Evolutionary conservation across 2,113 vertebrate genomes (phyloP).

Genomic region (Pagrus major): DNA sequence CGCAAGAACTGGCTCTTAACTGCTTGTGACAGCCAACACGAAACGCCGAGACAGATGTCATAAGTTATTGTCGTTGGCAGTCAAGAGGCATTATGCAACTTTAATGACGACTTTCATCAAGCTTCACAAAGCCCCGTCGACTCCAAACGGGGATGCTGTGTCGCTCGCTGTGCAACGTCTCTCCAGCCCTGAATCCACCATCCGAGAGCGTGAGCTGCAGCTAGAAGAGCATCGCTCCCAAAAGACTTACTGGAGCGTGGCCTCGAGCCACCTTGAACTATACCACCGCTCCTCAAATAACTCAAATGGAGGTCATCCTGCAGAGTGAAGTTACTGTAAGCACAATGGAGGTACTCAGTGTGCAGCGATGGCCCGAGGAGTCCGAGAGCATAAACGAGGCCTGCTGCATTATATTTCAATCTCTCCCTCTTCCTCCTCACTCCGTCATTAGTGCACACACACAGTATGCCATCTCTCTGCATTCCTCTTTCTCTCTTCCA

Average conservation of each 20-base stretch:
- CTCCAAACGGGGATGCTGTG: slow-evolving; percentile 25
- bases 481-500: background rate
- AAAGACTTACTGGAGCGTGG: slow-evolving; percentile 61
- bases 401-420: slow-evolving; percentile 34
- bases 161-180: slow-evolving; percentile 12
- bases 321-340: slow-evolving; percentile 55
- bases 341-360: slow-evolving; percentile 58
- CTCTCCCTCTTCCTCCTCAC: slow-evolving; percentile 13
- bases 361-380: slow-evolving; percentile 51
- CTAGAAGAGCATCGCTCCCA: slow-evolving; percentile 55
- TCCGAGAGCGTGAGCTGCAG: slow-evolving; percentile 33
- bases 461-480: slow-evolving; percentile 8
- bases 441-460: slow-evolving; percentile 25
- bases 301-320: slow-evolving; percentile 73
- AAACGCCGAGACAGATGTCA: slow-evolving; percentile 75
- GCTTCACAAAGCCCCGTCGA: slow-evolving; percentile 61
- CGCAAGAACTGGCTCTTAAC: slow-evolving; percentile 58
- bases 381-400: slow-evolving; percentile 46
- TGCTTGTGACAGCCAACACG: slow-evolving; percentile 75
- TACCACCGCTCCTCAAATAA: slow-evolving; percentile 65
- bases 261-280: slow-evolving; percentile 65
- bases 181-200: slow-evolving; percentile 10
- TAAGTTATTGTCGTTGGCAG: slow-evolving; percentile 75
- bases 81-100: slow-evolving; percentile 76
- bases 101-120: slow-evolving; percentile 78